phyloP scores from a whole-genome alignment of 1,140 invertebrate genomes.

The Drosophila athabasca region DNA sequence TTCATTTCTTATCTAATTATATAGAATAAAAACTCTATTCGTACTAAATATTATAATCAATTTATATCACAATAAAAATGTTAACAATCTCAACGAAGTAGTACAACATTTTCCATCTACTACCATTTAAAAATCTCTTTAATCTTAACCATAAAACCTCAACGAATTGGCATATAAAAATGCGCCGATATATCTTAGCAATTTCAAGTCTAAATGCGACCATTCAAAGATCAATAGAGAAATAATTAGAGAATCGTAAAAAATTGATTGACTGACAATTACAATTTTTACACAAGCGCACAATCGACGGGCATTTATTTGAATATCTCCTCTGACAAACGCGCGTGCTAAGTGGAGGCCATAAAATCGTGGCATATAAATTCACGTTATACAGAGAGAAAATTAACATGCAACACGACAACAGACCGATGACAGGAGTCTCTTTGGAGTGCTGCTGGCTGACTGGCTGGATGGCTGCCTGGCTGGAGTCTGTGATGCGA shows the following conservation, averaged over 20 bases:
- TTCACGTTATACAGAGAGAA: constrained; percentile 32
- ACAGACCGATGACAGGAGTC: constrained; percentile 45
- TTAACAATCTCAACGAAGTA: too few relatives aligned
- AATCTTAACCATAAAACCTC: too few relatives aligned
- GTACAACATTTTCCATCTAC: too few relatives aligned
- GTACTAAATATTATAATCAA: too few relatives aligned
- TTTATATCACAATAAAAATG: too few relatives aligned
- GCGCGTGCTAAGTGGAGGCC: constrained; percentile 65
- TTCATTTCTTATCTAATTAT: too few relatives aligned
- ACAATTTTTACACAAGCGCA: constrained; percentile 9
- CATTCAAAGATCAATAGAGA: constrained; percentile 2
- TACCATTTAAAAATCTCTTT: too few relatives aligned
- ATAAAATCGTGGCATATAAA: constrained; percentile 75
- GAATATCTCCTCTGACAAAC: constrained; percentile 40
- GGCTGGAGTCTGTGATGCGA: neutral
- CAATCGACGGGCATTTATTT: constrained; percentile 20
- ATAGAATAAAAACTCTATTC: too few relatives aligned
- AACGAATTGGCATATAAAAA: too few relatives aligned
- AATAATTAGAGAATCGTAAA: constrained; percentile 18
- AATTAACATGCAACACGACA: constrained; percentile 72
- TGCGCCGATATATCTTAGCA: too few relatives aligned
- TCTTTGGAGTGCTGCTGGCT: neutral
- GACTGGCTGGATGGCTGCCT: neutral
- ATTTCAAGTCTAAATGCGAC: too few relatives aligned
- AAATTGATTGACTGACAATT: constrained; percentile 25